A percentile compares a stretch with the other conserved stretches of the same genome.
These are phyloP conservation scores for Chrysolina americana DNA, from an alignment of 2,888 invertebrate genomes.

Conservation along the genomic window DNA sequence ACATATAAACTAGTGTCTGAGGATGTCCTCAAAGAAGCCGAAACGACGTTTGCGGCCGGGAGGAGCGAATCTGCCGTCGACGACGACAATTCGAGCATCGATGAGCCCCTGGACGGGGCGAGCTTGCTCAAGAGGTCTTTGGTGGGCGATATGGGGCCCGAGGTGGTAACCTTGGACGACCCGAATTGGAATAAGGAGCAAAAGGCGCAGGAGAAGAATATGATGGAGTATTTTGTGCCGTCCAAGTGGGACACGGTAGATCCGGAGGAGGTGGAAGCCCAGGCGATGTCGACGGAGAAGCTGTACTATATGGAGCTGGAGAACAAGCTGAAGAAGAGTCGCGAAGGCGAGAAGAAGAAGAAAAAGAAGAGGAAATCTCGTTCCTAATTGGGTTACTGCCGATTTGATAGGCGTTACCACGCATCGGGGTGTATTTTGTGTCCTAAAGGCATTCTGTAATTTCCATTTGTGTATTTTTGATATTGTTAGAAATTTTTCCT, in stretches of 20 bases:
- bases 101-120: conserved; percentile 66
- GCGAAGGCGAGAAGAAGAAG: conserved; percentile 26
- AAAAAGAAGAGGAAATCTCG: conserved; percentile 35
- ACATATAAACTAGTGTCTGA: conserved; percentile 83
- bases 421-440: too few species aligned
- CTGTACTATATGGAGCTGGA: conserved; percentile 80
- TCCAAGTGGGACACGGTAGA: conserved; percentile 97
- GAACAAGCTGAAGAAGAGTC: conserved; percentile 23
- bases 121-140: conserved; percentile 62
- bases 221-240: conserved; percentile 79
- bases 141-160: conserved; percentile 52
- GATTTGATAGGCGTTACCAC: neutral
- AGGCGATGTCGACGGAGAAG: conserved; percentile 87
- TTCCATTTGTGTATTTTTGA: too few species aligned
- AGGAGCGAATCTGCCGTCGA: conserved; percentile 33
- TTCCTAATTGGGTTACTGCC: neutral
- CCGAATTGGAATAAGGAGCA: conserved; percentile 34
- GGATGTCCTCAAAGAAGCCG: conserved; percentile 35
- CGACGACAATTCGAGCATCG: conserved; percentile 65
- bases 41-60: conserved; percentile 25
- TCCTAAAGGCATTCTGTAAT: too few species aligned
- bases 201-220: conserved; percentile 50
- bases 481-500: too few species aligned
- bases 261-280: conserved; percentile 82
- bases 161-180: conserved; percentile 47